Percentiles rank a stretch among this genome's conserved stretches.
Conservation (phyloP, 53 echinoderm and acorn worm genomes). For the Pentamera pediparva region DNA sequence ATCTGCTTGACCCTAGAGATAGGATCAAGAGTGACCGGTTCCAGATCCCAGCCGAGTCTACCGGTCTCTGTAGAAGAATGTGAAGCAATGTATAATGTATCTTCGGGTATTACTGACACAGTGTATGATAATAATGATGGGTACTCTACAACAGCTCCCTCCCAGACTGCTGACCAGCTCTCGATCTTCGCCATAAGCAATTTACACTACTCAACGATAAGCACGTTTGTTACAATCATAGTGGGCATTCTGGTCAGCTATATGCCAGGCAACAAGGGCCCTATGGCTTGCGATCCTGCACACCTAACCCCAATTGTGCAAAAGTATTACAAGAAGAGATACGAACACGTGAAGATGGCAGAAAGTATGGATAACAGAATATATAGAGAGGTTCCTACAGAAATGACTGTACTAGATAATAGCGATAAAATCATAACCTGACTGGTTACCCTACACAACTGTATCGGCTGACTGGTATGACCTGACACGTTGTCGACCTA, state of each 20-base stretch:
- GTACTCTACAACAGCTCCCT: neutral
- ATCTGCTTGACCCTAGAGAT: constrained; percentile 1
- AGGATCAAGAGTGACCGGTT: constrained; percentile 7
- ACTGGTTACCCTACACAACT: too few species aligned
- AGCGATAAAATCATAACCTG: too few species aligned
- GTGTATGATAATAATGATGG: too few species aligned
- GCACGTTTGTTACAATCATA: constrained; percentile 1
- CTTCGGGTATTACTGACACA: neutral
- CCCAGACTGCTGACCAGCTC: neutral
- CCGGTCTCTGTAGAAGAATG: constrained; percentile 10
- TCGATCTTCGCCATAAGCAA: constrained; percentile 15
- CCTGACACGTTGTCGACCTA: too few species aligned
- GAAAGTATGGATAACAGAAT: too few species aligned
- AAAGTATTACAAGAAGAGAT: neutral
- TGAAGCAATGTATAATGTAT: neutral
- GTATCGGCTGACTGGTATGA: too few species aligned
- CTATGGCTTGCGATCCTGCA: neutral
- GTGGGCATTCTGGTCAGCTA: constrained; percentile 5
- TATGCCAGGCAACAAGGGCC: neutral
- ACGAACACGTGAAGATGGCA: too few species aligned
- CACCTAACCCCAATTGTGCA: neutral
- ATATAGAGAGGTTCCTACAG: too few species aligned
- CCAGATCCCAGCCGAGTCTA: neutral
- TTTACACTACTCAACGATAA: constrained; percentile 17
- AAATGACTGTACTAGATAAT: too few species aligned